Percentiles rank a stretch among this genome's conserved stretches.
phyloP scores from a whole-genome alignment of 2,113 vertebrate genomes.

The Casuarius casuarius region DNA sequence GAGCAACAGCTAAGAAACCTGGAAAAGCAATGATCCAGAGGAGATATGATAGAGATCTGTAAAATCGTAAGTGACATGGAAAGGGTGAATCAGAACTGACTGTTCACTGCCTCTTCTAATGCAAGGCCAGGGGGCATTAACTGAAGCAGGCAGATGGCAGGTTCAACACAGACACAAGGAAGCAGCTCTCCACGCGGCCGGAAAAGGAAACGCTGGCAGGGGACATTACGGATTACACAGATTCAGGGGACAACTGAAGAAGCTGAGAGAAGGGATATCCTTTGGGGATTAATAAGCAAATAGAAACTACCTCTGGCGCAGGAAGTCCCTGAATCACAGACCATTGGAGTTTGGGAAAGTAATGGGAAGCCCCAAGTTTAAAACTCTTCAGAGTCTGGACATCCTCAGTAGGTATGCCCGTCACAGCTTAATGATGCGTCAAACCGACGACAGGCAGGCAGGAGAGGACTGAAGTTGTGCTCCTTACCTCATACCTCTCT shows the following conservation, averaged over 20 bases:
- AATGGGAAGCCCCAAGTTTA: not conserved
- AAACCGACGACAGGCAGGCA: not conserved
- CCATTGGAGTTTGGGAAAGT: slow-evolving; percentile 7
- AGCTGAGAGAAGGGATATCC: slow-evolving; percentile 33
- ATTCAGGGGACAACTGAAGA: slow-evolving; percentile 50
- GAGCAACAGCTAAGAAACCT: not conserved
- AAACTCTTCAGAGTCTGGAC: not conserved
- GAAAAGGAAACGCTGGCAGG: slow-evolving; percentile 51
- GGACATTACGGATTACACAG: slow-evolving; percentile 15
- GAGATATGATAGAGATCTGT: not conserved
- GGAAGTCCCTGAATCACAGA: slow-evolving; percentile 49
- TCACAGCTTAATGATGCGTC: not conserved
- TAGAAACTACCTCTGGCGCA: slow-evolving; percentile 14
- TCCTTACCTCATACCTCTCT: not conserved
- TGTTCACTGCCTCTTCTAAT: not conserved
- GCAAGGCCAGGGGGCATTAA: slow-evolving; percentile 10
- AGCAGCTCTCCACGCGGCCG: slow-evolving; percentile 13
- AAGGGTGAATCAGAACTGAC: slow-evolving; percentile 45
- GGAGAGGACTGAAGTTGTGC: not conserved
- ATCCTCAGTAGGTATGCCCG: not conserved
- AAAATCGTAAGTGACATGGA: not conserved
- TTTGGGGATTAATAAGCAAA: slow-evolving; percentile 33
- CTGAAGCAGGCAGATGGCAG: slow-evolving; percentile 55
- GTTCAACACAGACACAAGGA: slow-evolving; percentile 50
- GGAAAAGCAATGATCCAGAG: not conserved